Base-by-base conservation (phyloP, 2,888 invertebrate species). In the Microctonus aethiopoides region DNA sequence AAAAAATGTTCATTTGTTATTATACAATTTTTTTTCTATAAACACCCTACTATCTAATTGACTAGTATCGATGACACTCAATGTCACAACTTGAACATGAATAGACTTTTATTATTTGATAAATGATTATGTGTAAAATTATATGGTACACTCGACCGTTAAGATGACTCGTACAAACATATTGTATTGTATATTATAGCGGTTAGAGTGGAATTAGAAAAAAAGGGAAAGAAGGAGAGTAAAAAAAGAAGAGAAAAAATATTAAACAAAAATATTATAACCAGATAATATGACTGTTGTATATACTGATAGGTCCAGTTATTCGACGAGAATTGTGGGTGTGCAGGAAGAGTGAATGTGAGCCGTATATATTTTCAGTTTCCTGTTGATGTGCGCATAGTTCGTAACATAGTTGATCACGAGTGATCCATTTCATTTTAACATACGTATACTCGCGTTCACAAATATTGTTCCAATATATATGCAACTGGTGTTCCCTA, bases 361-460 rank as follows among this genome's bases (percentile, higher is more conserved):
- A 62, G 61, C 22, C 41, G 32, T 59, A 22, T 34, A 59, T 59
- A 61, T 62, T 62, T 62, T 63, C 68, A 68, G 56, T 68, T 63
- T 62, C 41, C 56, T 60, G 51, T 34, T 54, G 61, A 36, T 61
- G 46, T 36, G 64, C 64, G 54, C 34, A 20, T 16, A 32, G 34
- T 57, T 34, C 20, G 57, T 52, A 63, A 20, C 34, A 63, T 63
- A 52, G 62, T 46, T 9, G 57, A 32, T 32, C 57, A 29, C 29
- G 29, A 57, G 57, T 57, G 4, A 57, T 57, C 32, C 32, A 57
- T 57, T 57, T 32, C 13, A 34, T 46, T 16, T 46, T 46, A 5
- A 16, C 13, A 13, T 51, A 46, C 32, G 26, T 57, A 52, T 57
- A 34, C 41, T 34, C 52, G 7, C 26, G 24, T 16, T 36, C 11